Percentiles rank a stretch among this genome's conserved stretches.
Evolutionary conservation across 2,797 vertebrate species (phyloP).

Genomic region (Merluccius polli): DNA sequence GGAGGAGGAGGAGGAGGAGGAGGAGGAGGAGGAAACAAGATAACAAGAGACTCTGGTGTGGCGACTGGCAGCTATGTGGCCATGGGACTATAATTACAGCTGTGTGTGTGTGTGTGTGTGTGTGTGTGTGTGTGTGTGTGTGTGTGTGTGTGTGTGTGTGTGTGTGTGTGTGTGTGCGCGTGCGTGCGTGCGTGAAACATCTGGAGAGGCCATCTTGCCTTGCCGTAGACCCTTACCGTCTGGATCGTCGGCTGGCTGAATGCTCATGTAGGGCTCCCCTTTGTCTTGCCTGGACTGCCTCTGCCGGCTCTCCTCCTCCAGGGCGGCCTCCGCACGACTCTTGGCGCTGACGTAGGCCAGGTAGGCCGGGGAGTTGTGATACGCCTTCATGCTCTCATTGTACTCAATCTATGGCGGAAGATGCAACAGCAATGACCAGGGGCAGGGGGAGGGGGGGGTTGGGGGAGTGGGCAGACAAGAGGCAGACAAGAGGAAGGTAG

Average conservation of each 20-base stretch:
- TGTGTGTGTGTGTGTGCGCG: too few species aligned
- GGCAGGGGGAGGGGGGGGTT: slow-evolving; percentile 36
- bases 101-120: not conserved
- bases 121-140: not conserved
- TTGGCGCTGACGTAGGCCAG: slow-evolving; percentile 96
- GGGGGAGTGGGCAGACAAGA: too few species aligned
- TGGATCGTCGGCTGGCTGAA: slow-evolving; percentile 94
- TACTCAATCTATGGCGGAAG: slow-evolving; percentile 86
- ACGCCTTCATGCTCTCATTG: slow-evolving; percentile 98
- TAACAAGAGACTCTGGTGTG: slow-evolving; percentile 13
- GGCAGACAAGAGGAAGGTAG: slow-evolving; percentile 5
- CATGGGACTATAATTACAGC: slow-evolving; percentile 52
- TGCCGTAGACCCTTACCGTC: slow-evolving; percentile 76
- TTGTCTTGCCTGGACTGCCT: slow-evolving; percentile 95
- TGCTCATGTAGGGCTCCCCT: slow-evolving; percentile 95
- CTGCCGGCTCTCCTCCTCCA: slow-evolving; percentile 94
- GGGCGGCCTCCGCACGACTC: slow-evolving; percentile 90
- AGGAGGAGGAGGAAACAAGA: not conserved
- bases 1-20: not conserved
- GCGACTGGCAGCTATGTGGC: slow-evolving; percentile 41
- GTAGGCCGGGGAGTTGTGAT: slow-evolving; percentile 97
- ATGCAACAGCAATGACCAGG: slow-evolving; percentile 55
- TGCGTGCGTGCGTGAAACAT: slow-evolving; percentile 24
- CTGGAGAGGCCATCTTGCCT: slow-evolving; percentile 42
- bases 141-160: not conserved